Conservation (phyloP, 2,888 invertebrate genomes). For the Aphelenchoides bicaudatus region DNA sequence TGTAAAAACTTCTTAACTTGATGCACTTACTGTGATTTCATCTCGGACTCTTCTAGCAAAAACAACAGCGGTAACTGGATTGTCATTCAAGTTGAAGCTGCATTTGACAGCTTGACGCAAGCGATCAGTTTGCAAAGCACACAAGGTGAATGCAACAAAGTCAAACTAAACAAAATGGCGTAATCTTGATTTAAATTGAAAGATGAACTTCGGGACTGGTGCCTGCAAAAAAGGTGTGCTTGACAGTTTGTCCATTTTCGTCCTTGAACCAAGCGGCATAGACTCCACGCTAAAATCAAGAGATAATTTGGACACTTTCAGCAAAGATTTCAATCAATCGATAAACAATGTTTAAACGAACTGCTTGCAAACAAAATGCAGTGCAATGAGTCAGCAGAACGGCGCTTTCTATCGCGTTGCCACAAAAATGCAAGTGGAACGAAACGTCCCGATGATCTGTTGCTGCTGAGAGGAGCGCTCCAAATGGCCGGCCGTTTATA, state of each 20-base stretch:
- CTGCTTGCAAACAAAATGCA: no score
- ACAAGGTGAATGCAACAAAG: conserved; percentile 49
- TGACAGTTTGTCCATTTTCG: conserved; percentile 26
- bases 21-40: not conserved
- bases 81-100: conserved; percentile 17
- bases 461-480: no score
- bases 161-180: no score
- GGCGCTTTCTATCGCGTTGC: no score
- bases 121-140: conserved; percentile 37
- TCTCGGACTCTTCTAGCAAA: conserved; percentile 7
- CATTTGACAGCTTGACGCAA: conserved; percentile 4
- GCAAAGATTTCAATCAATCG: no score
- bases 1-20: not conserved
- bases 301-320: no score
- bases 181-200: no score
- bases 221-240: conserved; percentile 44
- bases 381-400: no score
- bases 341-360: no score
- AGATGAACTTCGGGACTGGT: conserved; percentile 49
- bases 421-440: no score
- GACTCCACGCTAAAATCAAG: conserved; percentile 11
- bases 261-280: conserved; percentile 18
- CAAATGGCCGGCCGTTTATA: no score
- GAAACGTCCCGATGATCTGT: no score
- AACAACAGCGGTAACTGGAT: conserved; percentile 12